phyloP scores from a whole-genome alignment of 2,797 vertebrate genomes.

The Sebastes paucispinis region DNA sequence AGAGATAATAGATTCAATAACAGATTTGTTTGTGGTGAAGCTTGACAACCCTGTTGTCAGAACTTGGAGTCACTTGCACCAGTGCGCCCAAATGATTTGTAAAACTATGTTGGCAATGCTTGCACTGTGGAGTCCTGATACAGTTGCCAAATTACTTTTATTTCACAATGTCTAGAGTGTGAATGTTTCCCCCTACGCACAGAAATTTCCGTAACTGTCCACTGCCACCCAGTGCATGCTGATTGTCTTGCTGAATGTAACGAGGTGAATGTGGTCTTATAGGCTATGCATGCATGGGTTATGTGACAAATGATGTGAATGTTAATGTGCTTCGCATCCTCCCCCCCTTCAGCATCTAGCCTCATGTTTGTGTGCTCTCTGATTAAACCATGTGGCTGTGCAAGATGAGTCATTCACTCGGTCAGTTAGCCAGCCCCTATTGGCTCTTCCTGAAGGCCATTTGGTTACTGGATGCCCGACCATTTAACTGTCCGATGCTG shows the following conservation, averaged over 20 bases:
- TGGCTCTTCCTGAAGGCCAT: constrained; percentile 62
- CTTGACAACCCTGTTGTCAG: neutral
- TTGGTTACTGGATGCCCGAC: constrained; percentile 59
- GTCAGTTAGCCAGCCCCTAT: constrained; percentile 58
- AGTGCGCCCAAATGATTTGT: neutral
- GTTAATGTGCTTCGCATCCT: constrained; percentile 7
- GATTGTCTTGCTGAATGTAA: constrained; percentile 1
- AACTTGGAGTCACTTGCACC: neutral
- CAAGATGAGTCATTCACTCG: constrained; percentile 56
- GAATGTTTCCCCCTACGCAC: neutral
- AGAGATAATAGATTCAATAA: neutral
- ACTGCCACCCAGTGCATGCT: neutral
- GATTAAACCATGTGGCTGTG: constrained; percentile 54
- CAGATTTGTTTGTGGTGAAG: neutral
- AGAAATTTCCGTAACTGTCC: neutral
- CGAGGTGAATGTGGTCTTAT: neutral
- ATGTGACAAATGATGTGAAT: constrained; percentile 26
- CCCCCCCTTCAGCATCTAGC: neutral
- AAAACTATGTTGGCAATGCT: neutral
- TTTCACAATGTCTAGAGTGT: neutral
- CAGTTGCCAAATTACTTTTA: neutral
- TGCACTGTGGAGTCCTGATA: neutral
- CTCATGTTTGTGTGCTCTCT: constrained; percentile 46
- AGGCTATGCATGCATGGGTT: neutral
- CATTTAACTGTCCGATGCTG: constrained; percentile 54